Conservation (phyloP, 1,140 invertebrate species). For the Eurosta solidaginis region DNA sequence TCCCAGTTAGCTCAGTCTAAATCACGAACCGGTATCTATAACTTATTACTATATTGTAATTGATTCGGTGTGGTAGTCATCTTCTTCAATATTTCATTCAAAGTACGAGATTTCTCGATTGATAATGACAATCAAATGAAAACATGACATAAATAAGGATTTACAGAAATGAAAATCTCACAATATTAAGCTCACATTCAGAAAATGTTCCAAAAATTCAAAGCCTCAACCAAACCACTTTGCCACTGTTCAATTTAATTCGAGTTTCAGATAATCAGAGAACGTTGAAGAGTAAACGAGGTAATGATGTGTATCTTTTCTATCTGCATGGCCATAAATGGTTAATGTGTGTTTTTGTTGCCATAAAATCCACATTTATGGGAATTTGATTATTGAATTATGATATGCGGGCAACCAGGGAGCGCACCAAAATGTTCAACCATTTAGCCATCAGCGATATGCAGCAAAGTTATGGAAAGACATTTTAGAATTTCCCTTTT, state of each 20-base stretch:
- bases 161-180: no score
- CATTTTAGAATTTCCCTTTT: background rate
- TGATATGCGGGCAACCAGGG: constrained; percentile 14
- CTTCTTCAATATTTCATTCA: no score
- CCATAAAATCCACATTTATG: background rate
- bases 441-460: background rate
- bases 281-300: background rate
- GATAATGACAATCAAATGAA: no score
- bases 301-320: background rate
- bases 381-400: constrained; percentile 29
- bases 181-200: background rate
- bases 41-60: no score
- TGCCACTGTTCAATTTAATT: background rate
- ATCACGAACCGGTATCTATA: no score
- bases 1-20: no score
- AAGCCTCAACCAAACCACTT: background rate
- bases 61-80: no score
- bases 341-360: constrained; percentile 2
- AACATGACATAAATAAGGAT: no score
- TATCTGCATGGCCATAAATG: background rate
- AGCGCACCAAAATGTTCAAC: background rate
- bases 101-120: no score
- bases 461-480: background rate
- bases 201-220: background rate
- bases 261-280: background rate